Percentiles rank a stretch among this genome's conserved stretches.
These are phyloP conservation scores for Lontra canadensis DNA, from an alignment of 2,113 vertebrate species.

Conservation along the genomic window DNA sequence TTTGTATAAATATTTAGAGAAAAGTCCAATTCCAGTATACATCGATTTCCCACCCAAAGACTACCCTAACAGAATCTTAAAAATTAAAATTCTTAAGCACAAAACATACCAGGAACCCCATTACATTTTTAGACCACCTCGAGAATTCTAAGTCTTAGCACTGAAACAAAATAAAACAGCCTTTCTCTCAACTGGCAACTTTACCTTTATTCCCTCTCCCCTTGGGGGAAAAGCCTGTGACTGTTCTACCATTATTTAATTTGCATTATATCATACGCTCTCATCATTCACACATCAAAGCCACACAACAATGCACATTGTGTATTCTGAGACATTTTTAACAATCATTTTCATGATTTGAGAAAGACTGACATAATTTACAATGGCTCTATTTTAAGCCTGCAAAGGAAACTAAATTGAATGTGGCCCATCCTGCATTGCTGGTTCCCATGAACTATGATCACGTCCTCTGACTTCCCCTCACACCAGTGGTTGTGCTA, in stretches of 20 bases:
- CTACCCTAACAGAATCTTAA: neutral
- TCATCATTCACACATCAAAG: conserved; percentile 97
- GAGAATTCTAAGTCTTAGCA: neutral
- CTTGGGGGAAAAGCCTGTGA: conserved; percentile 77
- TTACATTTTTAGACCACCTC: neutral
- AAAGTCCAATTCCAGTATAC: conserved; percentile 38
- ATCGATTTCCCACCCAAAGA: neutral
- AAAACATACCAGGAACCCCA: neutral
- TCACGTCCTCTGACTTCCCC: conserved; percentile 93
- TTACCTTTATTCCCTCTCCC: conserved; percentile 2
- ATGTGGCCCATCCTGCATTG: conserved; percentile 99
- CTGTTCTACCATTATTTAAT: conserved; percentile 80
- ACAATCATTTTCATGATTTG: conserved; percentile 93
- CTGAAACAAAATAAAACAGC: conserved; percentile 56
- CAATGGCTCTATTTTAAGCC: conserved; percentile 99
- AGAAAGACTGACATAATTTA: conserved; percentile 96
- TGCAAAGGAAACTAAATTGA: conserved; percentile 98
- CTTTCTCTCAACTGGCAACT: conserved; percentile 58
- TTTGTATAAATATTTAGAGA: conserved; percentile 49
- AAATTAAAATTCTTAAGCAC: conserved; percentile 20
- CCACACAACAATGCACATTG: conserved; percentile 91
- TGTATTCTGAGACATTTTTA: conserved; percentile 89
- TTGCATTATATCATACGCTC: conserved; percentile 84
- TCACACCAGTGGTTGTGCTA: conserved; percentile 82
- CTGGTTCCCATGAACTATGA: conserved; percentile 98